Evolutionary conservation across 2,797 vertebrate genomes (phyloP), one percentile per base, ranked within the genome.

Genomic region (Premnoplex brunnescens): DNA sequence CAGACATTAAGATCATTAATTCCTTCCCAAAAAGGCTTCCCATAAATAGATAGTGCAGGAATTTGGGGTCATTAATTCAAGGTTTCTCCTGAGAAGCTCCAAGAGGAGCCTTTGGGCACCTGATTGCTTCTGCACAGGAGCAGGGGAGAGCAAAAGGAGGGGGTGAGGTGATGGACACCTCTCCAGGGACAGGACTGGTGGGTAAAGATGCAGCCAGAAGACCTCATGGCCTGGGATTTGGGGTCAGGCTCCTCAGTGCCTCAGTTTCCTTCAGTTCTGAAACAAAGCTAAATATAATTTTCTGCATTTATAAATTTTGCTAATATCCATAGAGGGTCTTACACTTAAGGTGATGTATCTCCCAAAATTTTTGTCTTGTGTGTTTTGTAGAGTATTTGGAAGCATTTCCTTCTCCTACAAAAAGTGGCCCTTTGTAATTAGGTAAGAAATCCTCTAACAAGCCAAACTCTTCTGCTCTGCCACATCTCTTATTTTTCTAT

Each of bases 141-240:
- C 3, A 67, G 8, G 3, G 56, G 13, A 72, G 36, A 68, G 43
- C 54, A 55, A 56, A 37, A 79, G 39, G 23, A 88, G 7, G 7
- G 7, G 0, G 44, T 94, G 16, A 24, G 8, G 2, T 7, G 39
- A 3, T 18, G 8, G 26, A 15, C 54, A 1, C 6, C 37, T 43
- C 32, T 34, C 13, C 2, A 14, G 24, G 71, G 46, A 19, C 1
- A 0, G 6, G 16, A 51, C 4, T 32, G 27, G 19, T 4, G 24
- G 21, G 34, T 23, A 64, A 62, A 74, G 46, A 32, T 5, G 7
- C 37, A 58, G 21, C 34, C 60, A 85, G 22, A 19, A 37, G 19
- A 37, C 8, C 22, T 28, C 4, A 0, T 27, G 71, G n/a, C 74
- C 28, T 0, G 1, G 36, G 15, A 14, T 12, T 16, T 48, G 3